phyloP scores from a whole-genome alignment of 2,888 invertebrate genomes.

The Lysandra bellargus region DNA sequence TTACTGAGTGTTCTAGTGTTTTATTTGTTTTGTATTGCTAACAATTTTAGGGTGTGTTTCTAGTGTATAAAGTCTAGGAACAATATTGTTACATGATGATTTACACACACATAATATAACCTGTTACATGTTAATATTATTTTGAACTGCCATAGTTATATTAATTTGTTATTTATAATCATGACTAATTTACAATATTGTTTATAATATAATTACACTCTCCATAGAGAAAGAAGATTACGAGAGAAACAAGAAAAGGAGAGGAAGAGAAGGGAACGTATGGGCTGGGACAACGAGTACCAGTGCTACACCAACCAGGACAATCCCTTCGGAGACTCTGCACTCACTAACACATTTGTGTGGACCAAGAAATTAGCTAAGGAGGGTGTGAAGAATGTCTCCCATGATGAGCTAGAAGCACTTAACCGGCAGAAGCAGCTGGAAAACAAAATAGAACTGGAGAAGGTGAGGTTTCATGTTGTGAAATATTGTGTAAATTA shows the following conservation, averaged over 20 bases:
- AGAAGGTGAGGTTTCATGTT: constrained; percentile 82
- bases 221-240: constrained; percentile 83
- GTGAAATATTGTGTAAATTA: neutral
- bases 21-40: no score
- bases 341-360: constrained; percentile 95
- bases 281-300: constrained; percentile 99
- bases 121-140: no score
- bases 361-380: constrained; percentile 98
- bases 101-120: no score
- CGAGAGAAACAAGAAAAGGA: constrained; percentile 96
- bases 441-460: constrained; percentile 94
- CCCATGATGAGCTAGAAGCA: constrained; percentile 89
- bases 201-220: no score
- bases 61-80: no score
- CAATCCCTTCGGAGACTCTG: constrained; percentile 99
- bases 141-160: no score
- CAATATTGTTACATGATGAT: no score
- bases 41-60: no score
- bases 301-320: constrained; percentile 98
- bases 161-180: no score
- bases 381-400: constrained; percentile 91
- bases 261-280: constrained; percentile 90
- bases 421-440: constrained; percentile 92
- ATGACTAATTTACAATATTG: no score
- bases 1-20: no score